phyloP scores from a whole-genome alignment of 35 echinoderm and acorn worm genomes.

The Ophiothrix spiculata region DNA sequence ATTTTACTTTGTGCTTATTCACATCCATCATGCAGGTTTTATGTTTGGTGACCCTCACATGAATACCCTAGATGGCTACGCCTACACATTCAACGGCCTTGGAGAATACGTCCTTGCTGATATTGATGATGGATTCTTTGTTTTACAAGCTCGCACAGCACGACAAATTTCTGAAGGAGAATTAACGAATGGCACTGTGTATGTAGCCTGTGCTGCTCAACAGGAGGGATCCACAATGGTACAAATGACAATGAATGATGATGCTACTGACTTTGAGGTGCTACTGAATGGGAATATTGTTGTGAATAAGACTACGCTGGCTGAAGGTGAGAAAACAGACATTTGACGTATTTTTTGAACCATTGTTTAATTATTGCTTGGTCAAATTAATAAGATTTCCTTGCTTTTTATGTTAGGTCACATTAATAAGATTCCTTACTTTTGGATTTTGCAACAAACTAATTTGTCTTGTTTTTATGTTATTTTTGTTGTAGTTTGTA shows the following conservation, averaged over 20 bases:
- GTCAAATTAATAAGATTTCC: background rate
- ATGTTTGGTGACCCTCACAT: constrained; percentile 67
- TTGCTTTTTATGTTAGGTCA: background rate
- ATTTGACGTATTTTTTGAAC: background rate
- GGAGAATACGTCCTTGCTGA: constrained; percentile 45
- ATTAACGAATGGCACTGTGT: constrained; percentile 59
- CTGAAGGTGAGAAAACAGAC: background rate
- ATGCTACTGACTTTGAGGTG: background rate
- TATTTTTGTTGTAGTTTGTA: background rate
- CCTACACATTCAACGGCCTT: constrained; percentile 60
- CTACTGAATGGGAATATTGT: background rate
- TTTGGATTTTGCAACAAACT: background rate
- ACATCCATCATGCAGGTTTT: constrained; percentile 36
- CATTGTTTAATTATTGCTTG: background rate
- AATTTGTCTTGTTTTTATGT: background rate
- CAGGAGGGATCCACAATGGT: constrained; percentile 14
- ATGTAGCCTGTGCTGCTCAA: constrained; percentile 69
- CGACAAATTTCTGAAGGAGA: constrained; percentile 6
- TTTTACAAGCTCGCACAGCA: constrained; percentile 24
- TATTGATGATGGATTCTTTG: constrained; percentile 13
- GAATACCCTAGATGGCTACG: constrained; percentile 27
- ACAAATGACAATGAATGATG: background rate
- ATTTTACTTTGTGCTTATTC: no score
- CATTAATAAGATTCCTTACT: background rate
- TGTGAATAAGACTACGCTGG: background rate